phyloP scores from a whole-genome alignment of 2,888 invertebrate species.

The Cosmia trapezina region DNA sequence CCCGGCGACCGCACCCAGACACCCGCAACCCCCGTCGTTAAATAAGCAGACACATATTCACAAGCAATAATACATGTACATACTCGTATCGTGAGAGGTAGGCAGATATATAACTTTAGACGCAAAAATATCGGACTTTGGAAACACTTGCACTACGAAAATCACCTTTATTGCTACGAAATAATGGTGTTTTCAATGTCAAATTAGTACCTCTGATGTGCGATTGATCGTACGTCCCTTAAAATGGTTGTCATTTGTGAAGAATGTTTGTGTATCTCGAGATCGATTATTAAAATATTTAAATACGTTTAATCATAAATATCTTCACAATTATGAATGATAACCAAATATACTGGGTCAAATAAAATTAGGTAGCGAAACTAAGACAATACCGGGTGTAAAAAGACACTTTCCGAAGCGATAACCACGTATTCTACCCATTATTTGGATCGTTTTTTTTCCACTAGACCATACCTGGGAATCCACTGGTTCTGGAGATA shows the following conservation, averaged over 20 bases:
- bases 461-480: no score
- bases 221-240: neutral
- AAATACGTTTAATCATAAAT: neutral
- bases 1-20: conserved; percentile 82
- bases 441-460: no score
- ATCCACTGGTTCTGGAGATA: no score
- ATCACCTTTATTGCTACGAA: no score
- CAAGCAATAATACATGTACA: conserved; percentile 58
- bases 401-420: no score
- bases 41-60: conserved; percentile 47
- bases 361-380: neutral
- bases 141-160: no score
- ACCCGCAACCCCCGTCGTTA: conserved; percentile 78
- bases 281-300: neutral
- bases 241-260: neutral
- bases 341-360: neutral
- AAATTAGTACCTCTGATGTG: neutral
- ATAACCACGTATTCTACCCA: no score
- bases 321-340: neutral
- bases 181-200: no score
- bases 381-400: no score
- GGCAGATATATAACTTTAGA: conserved; percentile 16
- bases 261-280: neutral
- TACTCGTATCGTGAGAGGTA: conserved; percentile 16
- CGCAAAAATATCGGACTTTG: neutral